These are phyloP conservation scores for Lasioglossum calceatum DNA, from an alignment of 2,888 invertebrate species.

Conservation along the genomic window DNA sequence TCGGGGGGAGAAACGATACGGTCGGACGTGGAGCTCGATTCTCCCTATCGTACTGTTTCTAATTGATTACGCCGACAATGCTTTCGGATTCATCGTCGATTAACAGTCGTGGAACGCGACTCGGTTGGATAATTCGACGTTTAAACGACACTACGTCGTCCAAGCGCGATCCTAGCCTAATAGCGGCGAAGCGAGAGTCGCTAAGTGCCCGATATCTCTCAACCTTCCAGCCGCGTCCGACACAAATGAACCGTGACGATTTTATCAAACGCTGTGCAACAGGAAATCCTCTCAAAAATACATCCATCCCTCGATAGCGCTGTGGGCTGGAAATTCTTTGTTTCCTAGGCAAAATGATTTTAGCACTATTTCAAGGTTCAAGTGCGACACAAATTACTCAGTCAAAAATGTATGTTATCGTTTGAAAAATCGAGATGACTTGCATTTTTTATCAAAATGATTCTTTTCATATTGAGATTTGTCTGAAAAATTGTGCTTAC, in stretches of 20 bases:
- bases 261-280: conserved; percentile 28
- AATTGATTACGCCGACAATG: conserved; percentile 9
- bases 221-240: neutral
- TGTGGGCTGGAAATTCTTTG: too few species aligned
- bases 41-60: conserved; percentile 8
- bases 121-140: conserved; percentile 9
- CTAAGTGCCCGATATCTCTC: conserved; percentile 35
- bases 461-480: too few species aligned
- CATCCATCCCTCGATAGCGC: neutral
- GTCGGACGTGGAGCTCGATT: neutral
- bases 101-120: neutral
- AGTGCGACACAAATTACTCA: too few species aligned
- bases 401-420: too few species aligned
- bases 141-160: conserved; percentile 39
- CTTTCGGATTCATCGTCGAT: conserved; percentile 3
- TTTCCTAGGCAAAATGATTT: too few species aligned
- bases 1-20: neutral
- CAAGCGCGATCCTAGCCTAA: conserved; percentile 18
- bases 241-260: conserved; percentile 39
- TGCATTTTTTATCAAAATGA: too few species aligned
- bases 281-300: neutral
- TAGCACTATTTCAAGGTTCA: too few species aligned
- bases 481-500: too few species aligned
- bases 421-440: too few species aligned
- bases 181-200: conserved; percentile 27